A percentile compares a stretch with the other conserved stretches of the same genome.
Conservation (phyloP, 2,113 vertebrate species). For the Ailuropoda melanoleuca region DNA sequence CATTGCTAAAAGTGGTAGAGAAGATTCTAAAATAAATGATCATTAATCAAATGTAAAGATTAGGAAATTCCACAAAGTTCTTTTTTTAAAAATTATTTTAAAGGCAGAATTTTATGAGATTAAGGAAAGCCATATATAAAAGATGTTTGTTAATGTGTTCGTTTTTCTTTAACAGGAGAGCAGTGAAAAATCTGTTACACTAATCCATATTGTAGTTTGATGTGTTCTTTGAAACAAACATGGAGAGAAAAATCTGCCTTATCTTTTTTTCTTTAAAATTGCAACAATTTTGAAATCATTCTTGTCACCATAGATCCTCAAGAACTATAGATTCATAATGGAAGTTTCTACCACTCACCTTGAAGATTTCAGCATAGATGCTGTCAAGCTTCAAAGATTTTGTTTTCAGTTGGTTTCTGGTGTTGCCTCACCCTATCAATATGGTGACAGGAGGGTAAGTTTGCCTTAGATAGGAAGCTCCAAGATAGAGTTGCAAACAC, state of each 20-base stretch:
- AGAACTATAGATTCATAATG: not conserved
- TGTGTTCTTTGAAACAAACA: not conserved
- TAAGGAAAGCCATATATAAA: conserved; percentile 6
- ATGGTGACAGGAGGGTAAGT: not conserved
- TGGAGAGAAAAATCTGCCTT: not conserved
- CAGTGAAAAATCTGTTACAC: conserved; percentile 31
- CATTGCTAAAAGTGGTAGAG: not conserved
- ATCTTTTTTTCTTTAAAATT: conserved; percentile 45
- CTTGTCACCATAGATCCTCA: not conserved
- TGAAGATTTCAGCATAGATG: not conserved
- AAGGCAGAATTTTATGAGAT: conserved; percentile 44
- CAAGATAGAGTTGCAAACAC: not conserved
- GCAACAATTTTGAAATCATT: conserved; percentile 3
- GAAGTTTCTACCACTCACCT: conserved; percentile 22
- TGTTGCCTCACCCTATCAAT: not conserved
- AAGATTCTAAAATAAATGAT: conserved; percentile 5
- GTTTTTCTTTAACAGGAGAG: not conserved
- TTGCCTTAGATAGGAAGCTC: not conserved
- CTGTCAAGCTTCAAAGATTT: not conserved
- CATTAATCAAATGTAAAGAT: conserved; percentile 51
- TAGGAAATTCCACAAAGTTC: not conserved
- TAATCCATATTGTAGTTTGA: not conserved
- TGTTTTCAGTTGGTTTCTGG: not conserved
- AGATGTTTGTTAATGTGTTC: conserved; percentile 3
- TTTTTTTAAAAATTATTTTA: conserved; percentile 44